Percentiles rank a stretch among this genome's conserved stretches.
Evolutionary conservation across 2,797 vertebrate species (phyloP).

Genomic region (Esox lucius): DNA sequence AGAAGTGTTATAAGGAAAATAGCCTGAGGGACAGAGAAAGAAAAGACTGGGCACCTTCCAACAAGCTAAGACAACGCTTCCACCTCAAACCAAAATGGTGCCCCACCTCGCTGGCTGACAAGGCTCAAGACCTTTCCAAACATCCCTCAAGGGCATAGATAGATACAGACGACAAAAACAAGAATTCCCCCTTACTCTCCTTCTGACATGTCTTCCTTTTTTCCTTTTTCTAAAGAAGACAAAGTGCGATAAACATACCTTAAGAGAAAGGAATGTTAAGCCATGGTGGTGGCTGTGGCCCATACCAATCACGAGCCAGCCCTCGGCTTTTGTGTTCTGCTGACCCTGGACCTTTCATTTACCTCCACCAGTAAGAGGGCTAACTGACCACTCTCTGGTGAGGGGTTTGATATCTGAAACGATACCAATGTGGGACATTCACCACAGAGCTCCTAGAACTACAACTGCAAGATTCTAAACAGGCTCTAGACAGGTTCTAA

Average conservation of each 20-base stretch:
- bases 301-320: not conserved
- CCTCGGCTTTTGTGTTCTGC: conserved; percentile 2
- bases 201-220: not conserved
- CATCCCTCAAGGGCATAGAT: not conserved
- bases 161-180: not conserved
- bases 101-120: conserved; percentile 4
- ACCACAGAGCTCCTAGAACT: not conserved
- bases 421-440: conserved; percentile 3
- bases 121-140: conserved; percentile 5
- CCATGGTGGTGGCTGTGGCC: not conserved
- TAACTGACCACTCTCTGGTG: not conserved
- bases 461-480: not conserved
- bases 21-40: not conserved
- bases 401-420: not conserved
- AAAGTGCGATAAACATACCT: conserved; percentile 7
- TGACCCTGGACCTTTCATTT: conserved; percentile 6
- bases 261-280: conserved; percentile 9
- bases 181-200: not conserved
- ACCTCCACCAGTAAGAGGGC: conserved; percentile 2
- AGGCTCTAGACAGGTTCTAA: not conserved
- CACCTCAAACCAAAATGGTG: conserved; percentile 5
- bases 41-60: conserved; percentile 11
- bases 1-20: not conserved
- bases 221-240: not conserved
- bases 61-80: conserved; percentile 18